phyloP scores from a whole-genome alignment of 2,113 vertebrate species.

The Myotis yumanensis region DNA sequence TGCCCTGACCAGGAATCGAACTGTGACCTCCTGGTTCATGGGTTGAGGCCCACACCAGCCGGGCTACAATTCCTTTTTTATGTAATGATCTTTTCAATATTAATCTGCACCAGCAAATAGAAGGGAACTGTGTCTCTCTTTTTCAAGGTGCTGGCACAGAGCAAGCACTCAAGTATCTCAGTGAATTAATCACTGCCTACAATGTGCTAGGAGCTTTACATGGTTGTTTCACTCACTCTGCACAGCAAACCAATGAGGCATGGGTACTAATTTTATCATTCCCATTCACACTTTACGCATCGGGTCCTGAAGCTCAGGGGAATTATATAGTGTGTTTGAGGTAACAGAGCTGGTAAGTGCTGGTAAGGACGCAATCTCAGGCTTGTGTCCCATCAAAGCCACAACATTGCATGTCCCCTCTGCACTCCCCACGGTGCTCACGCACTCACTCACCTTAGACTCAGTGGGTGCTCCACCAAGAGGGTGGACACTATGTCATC shows the following conservation, averaged over 20 bases:
- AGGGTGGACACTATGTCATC: not conserved
- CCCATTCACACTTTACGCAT: not conserved
- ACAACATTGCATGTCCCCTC: not conserved
- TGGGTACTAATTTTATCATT: not conserved
- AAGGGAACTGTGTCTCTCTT: not conserved
- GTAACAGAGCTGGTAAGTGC: not conserved
- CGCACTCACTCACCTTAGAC: not conserved
- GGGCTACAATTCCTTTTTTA: not conserved
- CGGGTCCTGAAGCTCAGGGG: not conserved
- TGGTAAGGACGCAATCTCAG: not conserved
- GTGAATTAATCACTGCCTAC: not conserved
- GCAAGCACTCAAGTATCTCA: not conserved
- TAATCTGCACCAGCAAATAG: not conserved
- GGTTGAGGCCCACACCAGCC: too few species aligned
- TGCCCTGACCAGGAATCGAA: too few species aligned
- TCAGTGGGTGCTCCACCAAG: not conserved
- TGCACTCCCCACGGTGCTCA: not conserved
- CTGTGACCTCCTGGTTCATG: too few species aligned
- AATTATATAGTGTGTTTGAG: not conserved
- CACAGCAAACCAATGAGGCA: not conserved
- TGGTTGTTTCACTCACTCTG: not conserved
- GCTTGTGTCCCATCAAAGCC: not conserved
- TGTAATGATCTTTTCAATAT: too few species aligned
- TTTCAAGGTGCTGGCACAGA: not conserved
- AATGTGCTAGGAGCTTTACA: not conserved